These are phyloP conservation scores for Syngnathus scovelli DNA, from an alignment of 2,113 vertebrate species.

Conservation along the genomic window DNA sequence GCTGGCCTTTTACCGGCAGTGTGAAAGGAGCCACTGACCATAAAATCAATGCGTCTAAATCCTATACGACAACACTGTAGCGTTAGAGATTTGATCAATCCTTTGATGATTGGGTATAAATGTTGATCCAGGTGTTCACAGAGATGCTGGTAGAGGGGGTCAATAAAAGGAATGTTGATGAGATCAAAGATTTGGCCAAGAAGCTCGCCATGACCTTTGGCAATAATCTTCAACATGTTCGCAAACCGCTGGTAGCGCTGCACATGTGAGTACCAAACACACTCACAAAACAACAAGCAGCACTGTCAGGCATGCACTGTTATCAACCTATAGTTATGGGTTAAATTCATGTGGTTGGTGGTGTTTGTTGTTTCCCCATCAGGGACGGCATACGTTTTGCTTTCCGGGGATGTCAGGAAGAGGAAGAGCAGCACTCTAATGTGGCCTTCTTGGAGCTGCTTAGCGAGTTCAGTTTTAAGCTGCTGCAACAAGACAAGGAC, in stretches of 20 bases:
- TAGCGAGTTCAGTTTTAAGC: constrained; percentile 83
- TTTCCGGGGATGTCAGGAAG: constrained; percentile 51
- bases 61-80: neutral
- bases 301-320: neutral
- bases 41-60: neutral
- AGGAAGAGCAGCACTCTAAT: constrained; percentile 59
- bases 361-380: constrained; percentile 21
- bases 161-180: constrained; percentile 58
- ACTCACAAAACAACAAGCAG: neutral
- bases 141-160: constrained; percentile 53
- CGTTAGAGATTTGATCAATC: neutral
- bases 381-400: constrained; percentile 83
- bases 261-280: constrained; percentile 59
- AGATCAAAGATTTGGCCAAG: constrained; percentile 80
- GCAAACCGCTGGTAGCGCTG: constrained; percentile 73
- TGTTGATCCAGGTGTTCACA: constrained; percentile 50
- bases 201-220: constrained; percentile 82
- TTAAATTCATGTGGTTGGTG: neutral
- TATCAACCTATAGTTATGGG: neutral
- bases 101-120: neutral
- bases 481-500: constrained; percentile 72
- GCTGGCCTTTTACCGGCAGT: neutral
- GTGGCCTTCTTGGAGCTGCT: constrained; percentile 81
- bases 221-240: constrained; percentile 72
- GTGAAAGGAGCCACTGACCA: neutral